Conservation (phyloP, 1,140 invertebrate species). For the Brachystomella parvula region DNA sequence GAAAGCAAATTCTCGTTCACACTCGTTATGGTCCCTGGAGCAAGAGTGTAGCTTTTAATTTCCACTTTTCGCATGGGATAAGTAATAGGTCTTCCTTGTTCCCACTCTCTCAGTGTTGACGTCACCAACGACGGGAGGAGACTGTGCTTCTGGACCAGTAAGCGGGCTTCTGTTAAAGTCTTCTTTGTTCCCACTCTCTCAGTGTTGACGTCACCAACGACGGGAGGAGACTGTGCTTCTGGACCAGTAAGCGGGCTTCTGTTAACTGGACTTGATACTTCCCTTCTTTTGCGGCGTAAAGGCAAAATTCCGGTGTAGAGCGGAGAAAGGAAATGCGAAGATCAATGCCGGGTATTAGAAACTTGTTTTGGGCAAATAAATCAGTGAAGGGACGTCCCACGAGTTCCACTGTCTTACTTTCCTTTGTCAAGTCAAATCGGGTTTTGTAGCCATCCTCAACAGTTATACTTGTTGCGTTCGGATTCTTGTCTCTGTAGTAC, state of each 20-base stretch:
- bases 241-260: constrained; percentile 19
- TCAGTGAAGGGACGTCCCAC: constrained; percentile 27
- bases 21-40: constrained; percentile 9
- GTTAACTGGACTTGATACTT: constrained; percentile 18
- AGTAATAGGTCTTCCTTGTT: constrained; percentile 8
- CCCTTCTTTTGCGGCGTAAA: neutral
- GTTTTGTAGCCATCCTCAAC: constrained; percentile 38
- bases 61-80: constrained; percentile 30
- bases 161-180: constrained; percentile 22
- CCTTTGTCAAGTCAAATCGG: constrained; percentile 35
- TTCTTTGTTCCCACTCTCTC: constrained; percentile 14
- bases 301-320: constrained; percentile 11
- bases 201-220: constrained; percentile 9
- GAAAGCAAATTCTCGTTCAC: constrained; percentile 26
- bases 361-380: constrained; percentile 28
- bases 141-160: constrained; percentile 16
- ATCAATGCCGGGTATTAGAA: constrained; percentile 27
- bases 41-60: constrained; percentile 26
- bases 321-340: constrained; percentile 14
- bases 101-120: constrained; percentile 15
- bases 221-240: constrained; percentile 16
- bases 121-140: constrained; percentile 5
- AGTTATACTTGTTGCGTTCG: constrained; percentile 31
- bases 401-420: constrained; percentile 36
- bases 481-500: constrained; percentile 36